phyloP scores from a whole-genome alignment of 2,113 vertebrate species.

The Panthera uncia region DNA sequence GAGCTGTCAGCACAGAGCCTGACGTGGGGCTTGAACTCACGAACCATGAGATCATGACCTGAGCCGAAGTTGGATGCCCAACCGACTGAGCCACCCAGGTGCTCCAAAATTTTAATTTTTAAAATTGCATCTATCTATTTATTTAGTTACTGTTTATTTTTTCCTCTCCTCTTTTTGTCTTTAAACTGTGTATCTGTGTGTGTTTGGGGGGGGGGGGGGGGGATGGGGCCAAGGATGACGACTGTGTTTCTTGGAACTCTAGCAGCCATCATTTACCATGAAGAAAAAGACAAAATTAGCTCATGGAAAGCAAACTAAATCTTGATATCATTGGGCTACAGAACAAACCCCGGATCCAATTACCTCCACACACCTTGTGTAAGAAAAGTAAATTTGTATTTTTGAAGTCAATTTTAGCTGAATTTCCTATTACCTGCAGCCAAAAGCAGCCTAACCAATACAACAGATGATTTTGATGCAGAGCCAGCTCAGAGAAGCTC shows the following conservation, averaged over 20 bases:
- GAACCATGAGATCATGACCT: no score
- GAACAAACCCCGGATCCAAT: background rate
- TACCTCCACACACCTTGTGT: background rate
- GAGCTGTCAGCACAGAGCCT: no score
- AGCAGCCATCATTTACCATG: background rate
- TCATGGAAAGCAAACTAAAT: background rate
- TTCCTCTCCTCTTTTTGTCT: background rate
- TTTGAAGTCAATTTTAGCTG: background rate
- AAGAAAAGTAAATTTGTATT: background rate
- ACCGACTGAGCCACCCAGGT: no score
- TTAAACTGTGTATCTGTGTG: background rate
- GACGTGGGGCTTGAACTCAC: no score
- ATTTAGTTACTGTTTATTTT: background rate
- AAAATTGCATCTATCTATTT: background rate
- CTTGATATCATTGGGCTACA: background rate
- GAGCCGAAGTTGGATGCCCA: no score
- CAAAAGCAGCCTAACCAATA: background rate
- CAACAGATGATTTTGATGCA: background rate
- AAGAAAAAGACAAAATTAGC: background rate
- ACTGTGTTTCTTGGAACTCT: background rate
- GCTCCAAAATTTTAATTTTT: background rate
- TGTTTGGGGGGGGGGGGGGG: accelerated
- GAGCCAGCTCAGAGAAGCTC: background rate
- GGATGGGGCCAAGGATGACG: background rate
- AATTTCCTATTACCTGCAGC: background rate